phyloP scores from a whole-genome alignment of 2,113 vertebrate genomes.

The Leucopsar rothschildi region DNA sequence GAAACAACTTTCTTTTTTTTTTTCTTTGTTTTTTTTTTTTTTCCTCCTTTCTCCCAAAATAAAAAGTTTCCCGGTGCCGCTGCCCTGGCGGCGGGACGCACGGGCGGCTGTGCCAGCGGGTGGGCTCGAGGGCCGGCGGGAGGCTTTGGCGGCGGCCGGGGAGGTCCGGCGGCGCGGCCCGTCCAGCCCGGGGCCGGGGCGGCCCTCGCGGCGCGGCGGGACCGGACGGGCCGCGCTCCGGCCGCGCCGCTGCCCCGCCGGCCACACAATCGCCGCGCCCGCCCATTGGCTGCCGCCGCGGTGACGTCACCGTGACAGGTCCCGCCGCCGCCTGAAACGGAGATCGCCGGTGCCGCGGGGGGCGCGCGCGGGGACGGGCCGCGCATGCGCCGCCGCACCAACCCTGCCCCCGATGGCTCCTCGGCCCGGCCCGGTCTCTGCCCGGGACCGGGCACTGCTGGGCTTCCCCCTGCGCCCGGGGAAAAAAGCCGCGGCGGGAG shows the following conservation, averaged over 20 bases:
- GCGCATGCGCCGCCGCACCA: slow-evolving; percentile 75
- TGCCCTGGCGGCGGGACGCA: neutral
- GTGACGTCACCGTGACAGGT: slow-evolving; percentile 88
- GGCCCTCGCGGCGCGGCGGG: too few relatives aligned
- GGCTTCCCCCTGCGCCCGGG: too few relatives aligned
- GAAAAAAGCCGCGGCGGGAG: neutral
- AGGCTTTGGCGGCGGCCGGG: neutral
- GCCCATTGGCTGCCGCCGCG: too few relatives aligned
- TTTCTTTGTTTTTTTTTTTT: neutral
- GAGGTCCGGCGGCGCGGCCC: too few relatives aligned
- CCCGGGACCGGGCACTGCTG: too few relatives aligned
- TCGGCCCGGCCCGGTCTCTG: too few relatives aligned
- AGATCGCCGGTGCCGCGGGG: slow-evolving; percentile 43
- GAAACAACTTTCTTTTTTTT: slow-evolving; percentile 65
- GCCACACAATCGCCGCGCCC: too few relatives aligned
- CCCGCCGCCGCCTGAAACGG: slow-evolving; percentile 78
- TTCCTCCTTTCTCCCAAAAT: neutral
- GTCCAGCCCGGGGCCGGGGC: too few relatives aligned
- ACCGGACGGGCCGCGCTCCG: too few relatives aligned
- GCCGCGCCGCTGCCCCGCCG: too few relatives aligned
- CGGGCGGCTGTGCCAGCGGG: neutral
- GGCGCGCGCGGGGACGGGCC: neutral
- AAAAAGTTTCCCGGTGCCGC: neutral
- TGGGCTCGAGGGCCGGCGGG: neutral
- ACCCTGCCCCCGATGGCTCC: neutral